Conservation (phyloP, 2,113 vertebrate species). For the Rhinolophus ferrumequinum region DNA sequence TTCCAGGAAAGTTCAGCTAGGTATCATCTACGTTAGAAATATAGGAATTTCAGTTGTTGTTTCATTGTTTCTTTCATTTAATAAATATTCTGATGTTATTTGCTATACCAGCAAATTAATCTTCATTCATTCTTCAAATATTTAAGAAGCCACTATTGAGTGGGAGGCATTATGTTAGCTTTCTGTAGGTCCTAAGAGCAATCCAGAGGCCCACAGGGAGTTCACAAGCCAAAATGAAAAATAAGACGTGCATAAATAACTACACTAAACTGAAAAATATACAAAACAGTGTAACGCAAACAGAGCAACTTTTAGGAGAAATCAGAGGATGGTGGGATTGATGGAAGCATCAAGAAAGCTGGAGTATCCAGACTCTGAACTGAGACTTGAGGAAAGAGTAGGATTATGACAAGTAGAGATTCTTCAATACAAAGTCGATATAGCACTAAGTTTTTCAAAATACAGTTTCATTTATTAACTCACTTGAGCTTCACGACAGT, state of each 20-base stretch:
- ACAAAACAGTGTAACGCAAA: background rate
- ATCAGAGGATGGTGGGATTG: background rate
- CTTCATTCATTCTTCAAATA: slow-evolving; percentile 54
- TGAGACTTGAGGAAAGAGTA: background rate
- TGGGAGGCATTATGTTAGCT: background rate
- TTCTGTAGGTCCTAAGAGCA: background rate
- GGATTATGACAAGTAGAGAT: background rate
- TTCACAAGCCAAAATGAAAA: slow-evolving; percentile 13
- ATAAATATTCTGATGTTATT: slow-evolving; percentile 16
- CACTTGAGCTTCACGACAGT: background rate
- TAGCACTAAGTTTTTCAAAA: background rate
- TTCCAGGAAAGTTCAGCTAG: background rate
- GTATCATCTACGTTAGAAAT: background rate
- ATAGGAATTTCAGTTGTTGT: background rate
- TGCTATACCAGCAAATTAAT: background rate
- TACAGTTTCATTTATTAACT: background rate
- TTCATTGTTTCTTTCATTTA: background rate
- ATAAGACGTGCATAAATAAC: background rate
- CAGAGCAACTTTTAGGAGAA: background rate
- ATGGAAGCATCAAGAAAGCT: background rate
- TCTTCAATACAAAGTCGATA: slow-evolving; percentile 3
- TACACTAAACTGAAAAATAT: slow-evolving; percentile 3
- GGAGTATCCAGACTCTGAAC: background rate
- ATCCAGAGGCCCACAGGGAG: background rate
- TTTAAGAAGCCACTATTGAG: background rate